These are phyloP conservation scores for Patella ulyssiponensis DNA, from an alignment of 2,888 invertebrate species.

Conservation along the genomic window DNA sequence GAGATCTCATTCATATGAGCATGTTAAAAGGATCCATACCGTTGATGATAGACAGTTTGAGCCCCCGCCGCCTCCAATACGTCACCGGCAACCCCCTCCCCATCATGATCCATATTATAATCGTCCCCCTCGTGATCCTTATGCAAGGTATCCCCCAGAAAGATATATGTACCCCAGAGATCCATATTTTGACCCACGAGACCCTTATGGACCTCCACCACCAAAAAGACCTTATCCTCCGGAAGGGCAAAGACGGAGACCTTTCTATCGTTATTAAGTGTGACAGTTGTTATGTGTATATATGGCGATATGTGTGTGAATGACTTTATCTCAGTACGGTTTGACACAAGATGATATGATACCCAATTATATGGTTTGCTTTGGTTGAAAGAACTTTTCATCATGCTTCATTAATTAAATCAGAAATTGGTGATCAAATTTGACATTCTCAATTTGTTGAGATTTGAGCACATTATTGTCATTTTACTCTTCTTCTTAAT, in stretches of 20 bases:
- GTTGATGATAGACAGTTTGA: not conserved
- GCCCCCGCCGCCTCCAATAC: not conserved
- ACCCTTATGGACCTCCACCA: conserved; percentile 38
- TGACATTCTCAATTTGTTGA: too few relatives aligned
- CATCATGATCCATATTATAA: conserved; percentile 16
- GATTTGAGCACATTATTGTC: too few relatives aligned
- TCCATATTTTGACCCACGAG: conserved; percentile 15
- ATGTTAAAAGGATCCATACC: not conserved
- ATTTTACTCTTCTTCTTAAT: too few relatives aligned
- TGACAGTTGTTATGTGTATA: too few relatives aligned
- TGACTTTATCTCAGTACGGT: too few relatives aligned
- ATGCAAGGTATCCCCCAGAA: conserved; percentile 12
- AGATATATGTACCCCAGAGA: conserved; percentile 21
- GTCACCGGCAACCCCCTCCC: conserved; percentile 15
- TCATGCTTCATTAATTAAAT: too few relatives aligned
- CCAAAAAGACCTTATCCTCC: conserved; percentile 38
- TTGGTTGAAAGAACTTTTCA: too few relatives aligned
- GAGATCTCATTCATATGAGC: not conserved
- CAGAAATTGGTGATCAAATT: too few relatives aligned
- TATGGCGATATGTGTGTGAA: too few relatives aligned
- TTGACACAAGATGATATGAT: too few relatives aligned
- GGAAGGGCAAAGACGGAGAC: not conserved
- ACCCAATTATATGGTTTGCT: too few relatives aligned
- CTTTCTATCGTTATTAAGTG: not conserved
- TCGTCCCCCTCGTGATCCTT: conserved; percentile 16